Percentiles rank a stretch among this genome's conserved stretches.
phyloP scores from a whole-genome alignment of 2,113 vertebrate genomes.

The Micronycteris hirsuta region DNA sequence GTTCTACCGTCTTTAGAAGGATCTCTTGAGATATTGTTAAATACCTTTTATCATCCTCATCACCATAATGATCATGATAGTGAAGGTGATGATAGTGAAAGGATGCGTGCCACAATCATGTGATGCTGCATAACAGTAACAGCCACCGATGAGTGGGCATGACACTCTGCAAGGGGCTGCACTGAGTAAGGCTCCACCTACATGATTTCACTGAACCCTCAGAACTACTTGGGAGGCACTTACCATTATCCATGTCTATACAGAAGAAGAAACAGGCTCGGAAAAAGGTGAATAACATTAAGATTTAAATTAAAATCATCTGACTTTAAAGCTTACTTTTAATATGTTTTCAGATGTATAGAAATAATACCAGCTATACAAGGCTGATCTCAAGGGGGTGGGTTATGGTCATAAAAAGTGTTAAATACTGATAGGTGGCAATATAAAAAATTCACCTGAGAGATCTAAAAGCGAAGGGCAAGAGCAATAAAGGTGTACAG shows the following conservation, averaged over 20 bases:
- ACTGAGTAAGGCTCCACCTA: background rate
- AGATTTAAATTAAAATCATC: background rate
- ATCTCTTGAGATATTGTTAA: background rate
- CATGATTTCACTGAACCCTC: background rate
- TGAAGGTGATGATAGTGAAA: background rate
- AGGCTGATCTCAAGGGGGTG: background rate
- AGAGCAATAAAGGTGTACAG: background rate
- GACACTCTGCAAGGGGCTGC: background rate
- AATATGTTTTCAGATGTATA: background rate
- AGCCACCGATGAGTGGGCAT: background rate
- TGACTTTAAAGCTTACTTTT: background rate
- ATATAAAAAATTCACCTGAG: background rate
- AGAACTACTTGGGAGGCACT: background rate
- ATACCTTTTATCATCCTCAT: background rate
- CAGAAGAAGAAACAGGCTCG: background rate
- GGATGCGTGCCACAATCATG: too few relatives aligned
- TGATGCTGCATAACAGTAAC: background rate
- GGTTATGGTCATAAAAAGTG: background rate
- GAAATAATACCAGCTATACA: background rate
- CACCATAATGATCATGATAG: background rate
- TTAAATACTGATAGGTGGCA: background rate
- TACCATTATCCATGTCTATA: background rate
- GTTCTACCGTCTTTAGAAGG: background rate
- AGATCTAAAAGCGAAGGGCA: background rate
- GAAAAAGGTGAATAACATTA: background rate